Evolutionary conservation across 2,888 invertebrate species (phyloP).

Genomic region (Dicranocentrus wangi): DNA sequence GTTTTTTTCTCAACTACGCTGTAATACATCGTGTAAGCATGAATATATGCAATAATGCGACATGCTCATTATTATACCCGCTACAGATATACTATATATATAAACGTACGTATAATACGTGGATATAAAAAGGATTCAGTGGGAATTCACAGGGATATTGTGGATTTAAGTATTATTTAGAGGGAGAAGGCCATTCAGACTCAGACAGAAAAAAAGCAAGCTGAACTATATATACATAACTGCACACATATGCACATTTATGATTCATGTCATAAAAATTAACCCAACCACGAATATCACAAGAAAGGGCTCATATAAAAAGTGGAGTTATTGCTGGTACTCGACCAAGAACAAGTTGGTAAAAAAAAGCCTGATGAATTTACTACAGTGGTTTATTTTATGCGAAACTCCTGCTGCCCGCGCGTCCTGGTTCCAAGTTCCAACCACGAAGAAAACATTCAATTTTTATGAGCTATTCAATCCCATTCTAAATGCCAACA

Average conservation of each 20-base stretch:
- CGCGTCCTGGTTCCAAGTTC: neutral
- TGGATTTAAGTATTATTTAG: neutral
- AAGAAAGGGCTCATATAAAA: constrained; percentile 23
- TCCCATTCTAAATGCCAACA: constrained; percentile 45
- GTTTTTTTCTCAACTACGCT: constrained; percentile 1
- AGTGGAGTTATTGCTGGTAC: constrained; percentile 22
- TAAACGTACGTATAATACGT: too few relatives aligned
- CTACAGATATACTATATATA: too few relatives aligned
- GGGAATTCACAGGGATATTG: too few relatives aligned
- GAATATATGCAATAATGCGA: constrained; percentile 13
- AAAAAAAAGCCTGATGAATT: constrained; percentile 4
- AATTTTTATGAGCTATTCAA: constrained; percentile 49
- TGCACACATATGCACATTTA: neutral
- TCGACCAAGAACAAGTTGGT: constrained; percentile 1
- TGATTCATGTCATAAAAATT: constrained; percentile 49
- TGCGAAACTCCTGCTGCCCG: neutral
- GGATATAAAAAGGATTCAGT: too few relatives aligned
- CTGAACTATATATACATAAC: neutral
- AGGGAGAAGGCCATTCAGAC: neutral
- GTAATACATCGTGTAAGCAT: neutral
- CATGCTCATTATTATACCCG: constrained; percentile 3
- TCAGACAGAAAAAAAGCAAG: neutral
- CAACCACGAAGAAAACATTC: constrained; percentile 21
- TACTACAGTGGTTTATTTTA: constrained; percentile 6
- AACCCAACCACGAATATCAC: constrained; percentile 44